Conservation (phyloP, 2,888 invertebrate species). For the Eupeodes luniger region DNA sequence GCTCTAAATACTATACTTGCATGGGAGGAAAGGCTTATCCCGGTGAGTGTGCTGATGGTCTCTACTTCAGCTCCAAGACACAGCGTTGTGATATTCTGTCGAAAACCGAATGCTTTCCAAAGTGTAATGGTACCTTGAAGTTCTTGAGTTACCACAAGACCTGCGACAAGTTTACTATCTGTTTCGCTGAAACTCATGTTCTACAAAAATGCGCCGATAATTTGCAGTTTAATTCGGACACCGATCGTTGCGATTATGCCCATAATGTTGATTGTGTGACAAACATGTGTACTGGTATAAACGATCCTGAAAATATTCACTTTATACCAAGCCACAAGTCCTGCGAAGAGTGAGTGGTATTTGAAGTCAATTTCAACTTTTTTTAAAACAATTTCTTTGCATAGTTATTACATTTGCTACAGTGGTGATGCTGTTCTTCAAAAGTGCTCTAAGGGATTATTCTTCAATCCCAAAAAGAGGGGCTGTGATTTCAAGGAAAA, state of each 20-base stretch:
- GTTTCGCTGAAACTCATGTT: constrained; percentile 79
- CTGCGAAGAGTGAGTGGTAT: constrained; percentile 78
- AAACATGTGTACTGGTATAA: constrained; percentile 79
- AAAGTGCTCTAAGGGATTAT: constrained; percentile 79
- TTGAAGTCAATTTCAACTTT: not conserved
- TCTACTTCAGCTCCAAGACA: constrained; percentile 63
- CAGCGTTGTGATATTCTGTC: constrained; percentile 78
- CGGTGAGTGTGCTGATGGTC: constrained; percentile 75
- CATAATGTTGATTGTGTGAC: constrained; percentile 81
- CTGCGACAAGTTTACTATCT: constrained; percentile 81
- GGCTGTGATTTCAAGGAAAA: constrained; percentile 80
- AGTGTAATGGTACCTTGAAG: constrained; percentile 77
- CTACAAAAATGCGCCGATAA: constrained; percentile 79
- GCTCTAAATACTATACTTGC: constrained; percentile 79
- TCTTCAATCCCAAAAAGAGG: constrained; percentile 78
- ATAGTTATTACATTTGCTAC: constrained; percentile 80
- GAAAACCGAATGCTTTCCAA: constrained; percentile 78
- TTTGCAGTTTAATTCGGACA: constrained; percentile 80
- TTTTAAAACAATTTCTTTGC: not conserved
- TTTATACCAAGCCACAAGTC: constrained; percentile 79
- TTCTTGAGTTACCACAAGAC: constrained; percentile 80
- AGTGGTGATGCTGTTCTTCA: constrained; percentile 78
- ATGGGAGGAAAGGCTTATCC: constrained; percentile 75
- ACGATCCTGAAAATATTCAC: constrained; percentile 78
- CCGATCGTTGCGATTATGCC: constrained; percentile 82